phyloP scores from a whole-genome alignment of 2,113 vertebrate genomes.

The Dicentrarchus labrax region DNA sequence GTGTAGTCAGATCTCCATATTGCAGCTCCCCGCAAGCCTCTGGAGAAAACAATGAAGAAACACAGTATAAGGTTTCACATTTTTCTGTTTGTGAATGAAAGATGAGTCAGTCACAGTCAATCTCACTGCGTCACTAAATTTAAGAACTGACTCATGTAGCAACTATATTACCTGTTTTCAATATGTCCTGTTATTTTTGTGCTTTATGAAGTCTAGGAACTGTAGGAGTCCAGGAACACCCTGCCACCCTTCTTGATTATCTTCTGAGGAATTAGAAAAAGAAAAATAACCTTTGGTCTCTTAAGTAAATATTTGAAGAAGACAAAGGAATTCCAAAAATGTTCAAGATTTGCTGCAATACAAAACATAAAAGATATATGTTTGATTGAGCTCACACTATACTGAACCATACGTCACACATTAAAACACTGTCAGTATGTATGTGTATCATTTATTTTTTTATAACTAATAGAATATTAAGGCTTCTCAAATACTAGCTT shows the following conservation, averaged over 20 bases:
- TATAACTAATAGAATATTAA: background rate
- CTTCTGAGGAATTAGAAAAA: conserved; percentile 44
- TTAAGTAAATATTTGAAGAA: conserved; percentile 58
- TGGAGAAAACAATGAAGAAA: conserved; percentile 18
- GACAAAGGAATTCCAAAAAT: conserved; percentile 62
- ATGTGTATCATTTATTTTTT: background rate
- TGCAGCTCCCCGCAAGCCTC: conserved; percentile 28
- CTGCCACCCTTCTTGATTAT: background rate
- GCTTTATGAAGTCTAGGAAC: conserved; percentile 4
- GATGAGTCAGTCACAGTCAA: background rate
- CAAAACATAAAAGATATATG: conserved; percentile 18
- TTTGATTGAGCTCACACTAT: background rate
- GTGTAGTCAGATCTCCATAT: conserved; percentile 11
- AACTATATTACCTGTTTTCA: conserved; percentile 41
- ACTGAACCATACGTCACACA: background rate
- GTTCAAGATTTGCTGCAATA: conserved; percentile 26
- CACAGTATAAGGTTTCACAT: conserved; percentile 11
- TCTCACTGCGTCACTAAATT: background rate
- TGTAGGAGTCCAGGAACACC: conserved; percentile 29
- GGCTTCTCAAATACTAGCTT: background rate
- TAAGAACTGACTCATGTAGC: conserved; percentile 17
- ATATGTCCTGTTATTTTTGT: conserved; percentile 14
- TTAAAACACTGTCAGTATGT: background rate
- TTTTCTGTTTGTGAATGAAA: conserved; percentile 31
- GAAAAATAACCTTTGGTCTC: conserved; percentile 55